Evolutionary conservation across 2,888 invertebrate species (phyloP).

Genomic region (Hirtodrosophila trivittata): DNA sequence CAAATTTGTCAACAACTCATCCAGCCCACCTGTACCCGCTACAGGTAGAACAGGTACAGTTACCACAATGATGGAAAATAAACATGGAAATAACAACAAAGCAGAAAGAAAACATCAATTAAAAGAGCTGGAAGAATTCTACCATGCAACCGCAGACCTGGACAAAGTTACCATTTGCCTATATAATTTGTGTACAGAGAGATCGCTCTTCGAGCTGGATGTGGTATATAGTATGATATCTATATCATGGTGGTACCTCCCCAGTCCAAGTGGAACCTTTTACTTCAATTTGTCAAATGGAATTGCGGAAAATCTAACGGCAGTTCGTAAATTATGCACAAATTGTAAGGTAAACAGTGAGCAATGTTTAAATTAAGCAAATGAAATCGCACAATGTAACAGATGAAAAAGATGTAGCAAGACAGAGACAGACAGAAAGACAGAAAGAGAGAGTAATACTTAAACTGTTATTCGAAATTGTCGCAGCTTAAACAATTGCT

Average conservation of each 20-base stretch:
- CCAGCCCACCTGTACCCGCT: background rate
- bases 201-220: too few relatives aligned
- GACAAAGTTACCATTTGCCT: too few relatives aligned
- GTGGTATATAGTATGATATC: too few relatives aligned
- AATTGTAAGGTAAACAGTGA: constrained; percentile 33
- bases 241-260: too few relatives aligned
- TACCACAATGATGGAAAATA: constrained; percentile 52
- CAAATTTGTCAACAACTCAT: constrained; percentile 51
- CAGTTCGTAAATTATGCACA: constrained; percentile 29
- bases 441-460: too few relatives aligned
- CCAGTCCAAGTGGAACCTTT: too few relatives aligned
- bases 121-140: constrained; percentile 21
- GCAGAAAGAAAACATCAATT: constrained; percentile 37
- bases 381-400: constrained; percentile 8
- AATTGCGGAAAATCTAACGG: constrained; percentile 52
- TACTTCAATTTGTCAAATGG: constrained; percentile 25
- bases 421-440: constrained; percentile 3
- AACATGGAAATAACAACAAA: constrained; percentile 8
- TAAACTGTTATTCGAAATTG: constrained; percentile 2
- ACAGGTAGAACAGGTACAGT: constrained; percentile 28
- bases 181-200: too few relatives aligned
- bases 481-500: background rate
- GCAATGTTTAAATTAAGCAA: constrained; percentile 18
- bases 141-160: constrained; percentile 31
- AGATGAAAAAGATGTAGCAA: background rate